Evolutionary conservation across 2,888 invertebrate species (phyloP), one percentile per base, ranked within the genome.

Genomic region (Dynastes maya): DNA sequence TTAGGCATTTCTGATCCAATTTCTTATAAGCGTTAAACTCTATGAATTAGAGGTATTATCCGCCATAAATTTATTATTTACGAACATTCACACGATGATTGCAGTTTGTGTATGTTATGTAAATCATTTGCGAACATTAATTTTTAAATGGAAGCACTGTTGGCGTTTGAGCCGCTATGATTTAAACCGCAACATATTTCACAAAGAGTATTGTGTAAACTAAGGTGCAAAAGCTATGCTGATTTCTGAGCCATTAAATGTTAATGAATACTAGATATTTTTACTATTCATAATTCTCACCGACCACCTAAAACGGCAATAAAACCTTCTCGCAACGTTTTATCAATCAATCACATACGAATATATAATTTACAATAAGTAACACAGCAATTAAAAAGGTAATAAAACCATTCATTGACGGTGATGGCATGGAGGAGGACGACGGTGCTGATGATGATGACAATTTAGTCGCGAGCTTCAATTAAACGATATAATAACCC

Each of bases 321-420:
- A 74, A 74, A 74, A 61, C 45, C 32, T 45, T 61, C 27, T 22
- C 27, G 37, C 40, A 22, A 27, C 55, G 16, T 16, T 74, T 74
- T 74, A 45, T 61, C 72, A 74, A 74, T 74, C 72, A 74, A 74
- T 74, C 72, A 74, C 72, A 74, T 55, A 40, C 72, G 72, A 49
- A 74, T 63, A 74, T 74, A 61, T 74, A 74, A 74, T 74, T 74
- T 74, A 74, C 61, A 74, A 74, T 74, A 74, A 74, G 72, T 74
- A 74, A 49, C 72, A 61, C 61, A 40, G 72, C 72, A 74, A 74
- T 74, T 74, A 74, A 74, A 74, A 74, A 49, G 61, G 61, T 74
- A 74, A 74, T 74, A 74, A 74, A 74, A 74, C 72, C 72, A 74
- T 74, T 63, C 61, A 74, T 61, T 61, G 72, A 55, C 55, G 72